These are phyloP conservation scores for Aporophyla lueneburgensis DNA, from an alignment of 2,888 invertebrate species.

Conservation along the genomic window DNA sequence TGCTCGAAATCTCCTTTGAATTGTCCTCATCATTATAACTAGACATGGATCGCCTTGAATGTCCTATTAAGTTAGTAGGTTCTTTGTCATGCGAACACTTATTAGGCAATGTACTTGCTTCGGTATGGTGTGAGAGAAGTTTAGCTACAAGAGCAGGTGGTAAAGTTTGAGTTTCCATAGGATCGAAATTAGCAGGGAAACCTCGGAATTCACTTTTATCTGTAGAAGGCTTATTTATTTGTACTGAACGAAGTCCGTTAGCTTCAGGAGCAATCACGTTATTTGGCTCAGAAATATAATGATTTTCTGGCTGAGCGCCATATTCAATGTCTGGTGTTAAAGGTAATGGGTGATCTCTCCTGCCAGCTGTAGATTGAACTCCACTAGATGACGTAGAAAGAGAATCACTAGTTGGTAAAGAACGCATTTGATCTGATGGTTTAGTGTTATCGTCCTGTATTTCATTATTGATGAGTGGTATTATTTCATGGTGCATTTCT, in stretches of 20 bases:
- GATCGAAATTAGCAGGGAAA: background rate
- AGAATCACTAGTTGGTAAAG: slow-evolving; percentile 18
- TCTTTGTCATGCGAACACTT: slow-evolving; percentile 50
- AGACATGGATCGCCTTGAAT: slow-evolving; percentile 61
- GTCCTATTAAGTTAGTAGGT: slow-evolving; percentile 11
- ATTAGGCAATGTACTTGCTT: slow-evolving; percentile 25
- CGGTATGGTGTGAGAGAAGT: slow-evolving; percentile 4
- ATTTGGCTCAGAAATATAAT: slow-evolving; percentile 4
- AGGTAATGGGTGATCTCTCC: slow-evolving; percentile 1
- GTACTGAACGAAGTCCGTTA: background rate
- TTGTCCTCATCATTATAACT: slow-evolving; percentile 39
- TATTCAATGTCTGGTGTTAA: slow-evolving; percentile 3
- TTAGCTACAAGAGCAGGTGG: slow-evolving; percentile 3
- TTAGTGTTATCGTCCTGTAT: slow-evolving; percentile 12
- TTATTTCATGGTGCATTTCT: slow-evolving; percentile 49
- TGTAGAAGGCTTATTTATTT: background rate
- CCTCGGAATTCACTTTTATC: slow-evolving; percentile 15
- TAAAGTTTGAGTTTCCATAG: slow-evolving; percentile 6
- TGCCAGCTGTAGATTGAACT: background rate
- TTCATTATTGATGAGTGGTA: slow-evolving; percentile 30
- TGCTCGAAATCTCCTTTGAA: background rate
- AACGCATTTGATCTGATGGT: slow-evolving; percentile 1
- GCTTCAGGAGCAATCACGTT: slow-evolving; percentile 17
- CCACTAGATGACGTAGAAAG: background rate
- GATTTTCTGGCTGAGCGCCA: slow-evolving; percentile 12